These are phyloP conservation scores for Hylia prasina DNA, from an alignment of 2,113 vertebrate species.

Conservation along the genomic window DNA sequence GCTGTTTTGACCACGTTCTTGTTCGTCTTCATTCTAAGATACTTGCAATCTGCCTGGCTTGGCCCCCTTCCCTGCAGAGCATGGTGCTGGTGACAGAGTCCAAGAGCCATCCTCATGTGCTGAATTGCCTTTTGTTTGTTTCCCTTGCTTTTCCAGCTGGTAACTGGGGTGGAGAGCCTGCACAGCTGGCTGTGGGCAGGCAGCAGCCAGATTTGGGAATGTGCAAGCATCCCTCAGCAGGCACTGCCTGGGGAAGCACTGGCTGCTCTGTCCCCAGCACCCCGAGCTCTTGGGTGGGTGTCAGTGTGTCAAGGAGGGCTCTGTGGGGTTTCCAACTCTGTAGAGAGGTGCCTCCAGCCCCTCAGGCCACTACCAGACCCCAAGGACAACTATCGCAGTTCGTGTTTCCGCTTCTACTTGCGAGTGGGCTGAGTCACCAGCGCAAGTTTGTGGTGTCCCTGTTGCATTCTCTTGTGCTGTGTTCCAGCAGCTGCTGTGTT, in stretches of 20 bases:
- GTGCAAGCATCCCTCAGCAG: background rate
- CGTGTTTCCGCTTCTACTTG: background rate
- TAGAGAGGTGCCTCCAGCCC: background rate
- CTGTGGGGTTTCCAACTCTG: background rate
- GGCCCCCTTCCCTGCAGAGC: background rate
- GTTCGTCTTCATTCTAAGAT: background rate
- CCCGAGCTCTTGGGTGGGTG: background rate
- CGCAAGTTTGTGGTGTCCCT: background rate
- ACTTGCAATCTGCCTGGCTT: background rate
- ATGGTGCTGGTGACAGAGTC: background rate
- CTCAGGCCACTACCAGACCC: background rate
- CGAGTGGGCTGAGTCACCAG: background rate
- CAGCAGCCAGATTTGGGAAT: background rate
- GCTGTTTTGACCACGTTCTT: background rate
- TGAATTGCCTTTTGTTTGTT: conserved; percentile 52
- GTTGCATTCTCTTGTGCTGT: background rate
- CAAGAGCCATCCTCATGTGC: background rate
- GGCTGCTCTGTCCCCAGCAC: background rate
- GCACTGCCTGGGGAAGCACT: background rate
- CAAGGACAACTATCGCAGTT: background rate
- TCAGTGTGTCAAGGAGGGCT: background rate
- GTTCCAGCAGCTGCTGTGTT: background rate
- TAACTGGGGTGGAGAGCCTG: background rate
- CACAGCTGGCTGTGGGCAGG: background rate
- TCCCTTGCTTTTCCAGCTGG: background rate